Percentiles rank a stretch among this genome's conserved stretches.
Conservation (phyloP, 2,113 vertebrate species). For the Carettochelys insculpta region DNA sequence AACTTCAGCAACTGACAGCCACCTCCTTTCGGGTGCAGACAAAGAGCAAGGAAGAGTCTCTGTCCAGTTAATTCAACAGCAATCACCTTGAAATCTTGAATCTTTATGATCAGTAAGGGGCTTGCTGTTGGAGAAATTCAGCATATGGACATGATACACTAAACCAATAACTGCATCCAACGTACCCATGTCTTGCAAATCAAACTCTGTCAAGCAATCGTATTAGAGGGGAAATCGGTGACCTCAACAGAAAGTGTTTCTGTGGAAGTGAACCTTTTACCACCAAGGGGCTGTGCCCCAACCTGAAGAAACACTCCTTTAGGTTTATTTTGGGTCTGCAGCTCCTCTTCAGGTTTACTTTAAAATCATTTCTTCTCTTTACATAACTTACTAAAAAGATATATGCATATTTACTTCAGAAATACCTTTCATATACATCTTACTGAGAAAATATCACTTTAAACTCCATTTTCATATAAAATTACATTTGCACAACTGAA, state of each 20-base stretch:
- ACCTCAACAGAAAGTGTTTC: conserved; percentile 60
- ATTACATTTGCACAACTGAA: conserved; percentile 74
- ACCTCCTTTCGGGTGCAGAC: conserved; percentile 53
- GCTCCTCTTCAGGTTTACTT: conserved; percentile 72
- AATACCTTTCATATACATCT: conserved; percentile 66
- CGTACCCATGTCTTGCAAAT: conserved; percentile 52
- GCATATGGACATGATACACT: conserved; percentile 35
- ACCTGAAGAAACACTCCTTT: conserved; percentile 71
- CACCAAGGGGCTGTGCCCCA: conserved; percentile 52
- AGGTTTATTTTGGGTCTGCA: conserved; percentile 77
- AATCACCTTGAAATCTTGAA: conserved; percentile 50
- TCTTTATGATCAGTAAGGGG: conserved; percentile 57
- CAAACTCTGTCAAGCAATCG: conserved; percentile 60
- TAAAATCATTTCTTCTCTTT: conserved; percentile 43
- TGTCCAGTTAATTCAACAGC: conserved; percentile 27
- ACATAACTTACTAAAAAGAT: conserved; percentile 66
- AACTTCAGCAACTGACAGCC: conserved; percentile 58
- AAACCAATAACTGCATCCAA: conserved; percentile 59
- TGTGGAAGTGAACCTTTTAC: conserved; percentile 68
- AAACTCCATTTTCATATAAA: conserved; percentile 65
- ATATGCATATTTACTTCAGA: conserved; percentile 54
- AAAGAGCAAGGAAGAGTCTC: conserved; percentile 48
- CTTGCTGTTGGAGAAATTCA: conserved; percentile 54
- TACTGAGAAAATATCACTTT: conserved; percentile 68
- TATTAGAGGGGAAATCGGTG: conserved; percentile 67